Evolutionary conservation across 1,140 invertebrate species (phyloP).

Genomic region (Drosophila ananassae): DNA sequence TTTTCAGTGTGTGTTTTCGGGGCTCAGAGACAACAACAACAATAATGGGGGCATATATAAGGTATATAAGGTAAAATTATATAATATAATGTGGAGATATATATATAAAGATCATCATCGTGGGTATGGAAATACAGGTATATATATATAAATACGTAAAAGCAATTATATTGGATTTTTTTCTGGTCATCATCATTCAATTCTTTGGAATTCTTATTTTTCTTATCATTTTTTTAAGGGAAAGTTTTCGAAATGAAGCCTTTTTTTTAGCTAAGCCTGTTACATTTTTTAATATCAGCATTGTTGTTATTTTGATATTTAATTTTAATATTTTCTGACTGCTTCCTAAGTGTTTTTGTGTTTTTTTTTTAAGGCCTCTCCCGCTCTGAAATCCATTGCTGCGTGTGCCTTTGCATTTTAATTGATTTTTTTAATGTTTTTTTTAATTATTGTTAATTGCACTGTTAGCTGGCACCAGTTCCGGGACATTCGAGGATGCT

Average conservation of each 20-base stretch:
- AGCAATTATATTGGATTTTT: slow-evolving; percentile 47
- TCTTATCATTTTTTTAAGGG: slow-evolving; percentile 2
- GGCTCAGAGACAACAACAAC: slow-evolving; percentile 29
- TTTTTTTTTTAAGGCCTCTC: slow-evolving; percentile 13
- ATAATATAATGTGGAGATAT: slow-evolving; percentile 37
- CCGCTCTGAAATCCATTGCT: slow-evolving; percentile 17
- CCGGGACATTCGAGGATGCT: slow-evolving; percentile 71
- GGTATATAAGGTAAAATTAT: slow-evolving; percentile 28
- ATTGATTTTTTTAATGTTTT: not conserved
- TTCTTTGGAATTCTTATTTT: slow-evolving; percentile 45
- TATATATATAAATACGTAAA: slow-evolving; percentile 43
- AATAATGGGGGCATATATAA: slow-evolving; percentile 10
- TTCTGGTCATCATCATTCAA: slow-evolving; percentile 17
- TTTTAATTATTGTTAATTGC: slow-evolving; percentile 76
- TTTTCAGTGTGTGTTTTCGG: slow-evolving; percentile 5
- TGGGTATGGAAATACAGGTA: slow-evolving; percentile 26
- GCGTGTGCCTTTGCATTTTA: slow-evolving; percentile 21
- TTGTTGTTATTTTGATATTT: slow-evolving; percentile 16
- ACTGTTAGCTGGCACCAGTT: slow-evolving; percentile 69
- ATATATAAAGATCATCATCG: slow-evolving; percentile 24
- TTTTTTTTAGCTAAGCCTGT: slow-evolving; percentile 5
- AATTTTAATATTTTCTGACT: not conserved
- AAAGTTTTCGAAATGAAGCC: slow-evolving; percentile 20
- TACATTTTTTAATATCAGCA: slow-evolving; percentile 10
- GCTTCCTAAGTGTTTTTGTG: not conserved